Evolutionary conservation across 1,140 invertebrate species (phyloP).

Genomic region (Ips nitidus): DNA sequence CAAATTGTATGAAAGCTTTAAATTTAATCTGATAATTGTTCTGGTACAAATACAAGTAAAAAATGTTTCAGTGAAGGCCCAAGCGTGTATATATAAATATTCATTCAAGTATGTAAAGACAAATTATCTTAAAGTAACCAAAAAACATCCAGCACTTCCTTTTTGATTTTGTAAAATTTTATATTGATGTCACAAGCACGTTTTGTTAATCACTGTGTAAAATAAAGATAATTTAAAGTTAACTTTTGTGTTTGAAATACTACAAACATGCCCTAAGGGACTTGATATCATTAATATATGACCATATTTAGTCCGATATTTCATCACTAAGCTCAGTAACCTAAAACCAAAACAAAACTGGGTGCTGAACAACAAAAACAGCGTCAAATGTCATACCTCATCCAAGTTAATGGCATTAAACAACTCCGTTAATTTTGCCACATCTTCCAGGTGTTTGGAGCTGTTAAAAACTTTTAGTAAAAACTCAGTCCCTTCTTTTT

Average conservation of each 20-base stretch:
- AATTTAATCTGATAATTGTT: no score
- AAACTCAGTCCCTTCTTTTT: slow-evolving; percentile 71
- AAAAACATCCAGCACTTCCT: no score
- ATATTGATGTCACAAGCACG: slow-evolving; percentile 14
- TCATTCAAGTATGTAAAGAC: no score
- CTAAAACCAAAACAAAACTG: slow-evolving; percentile 8
- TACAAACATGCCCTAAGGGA: neutral
- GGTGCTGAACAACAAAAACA: neutral
- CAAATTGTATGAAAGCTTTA: no score
- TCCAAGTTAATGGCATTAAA: slow-evolving; percentile 63
- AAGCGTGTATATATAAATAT: no score
- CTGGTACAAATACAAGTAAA: no score
- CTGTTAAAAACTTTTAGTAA: slow-evolving; percentile 83
- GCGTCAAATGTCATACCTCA: slow-evolving; percentile 21
- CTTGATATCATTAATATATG: no score
- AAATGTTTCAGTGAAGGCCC: no score
- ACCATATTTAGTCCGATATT: slow-evolving; percentile 2
- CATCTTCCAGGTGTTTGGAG: slow-evolving; percentile 80
- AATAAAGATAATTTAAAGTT: slow-evolving; percentile 12
- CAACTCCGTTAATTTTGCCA: slow-evolving; percentile 82
- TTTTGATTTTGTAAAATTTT: slow-evolving; percentile 1
- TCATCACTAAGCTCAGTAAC: slow-evolving; percentile 22
- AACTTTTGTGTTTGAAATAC: neutral
- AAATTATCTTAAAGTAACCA: no score
- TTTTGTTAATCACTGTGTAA: slow-evolving; percentile 30